These are phyloP conservation scores for Poeciliopsis turrubarensis DNA, from an alignment of 2,113 vertebrate species.

Conservation along the genomic window DNA sequence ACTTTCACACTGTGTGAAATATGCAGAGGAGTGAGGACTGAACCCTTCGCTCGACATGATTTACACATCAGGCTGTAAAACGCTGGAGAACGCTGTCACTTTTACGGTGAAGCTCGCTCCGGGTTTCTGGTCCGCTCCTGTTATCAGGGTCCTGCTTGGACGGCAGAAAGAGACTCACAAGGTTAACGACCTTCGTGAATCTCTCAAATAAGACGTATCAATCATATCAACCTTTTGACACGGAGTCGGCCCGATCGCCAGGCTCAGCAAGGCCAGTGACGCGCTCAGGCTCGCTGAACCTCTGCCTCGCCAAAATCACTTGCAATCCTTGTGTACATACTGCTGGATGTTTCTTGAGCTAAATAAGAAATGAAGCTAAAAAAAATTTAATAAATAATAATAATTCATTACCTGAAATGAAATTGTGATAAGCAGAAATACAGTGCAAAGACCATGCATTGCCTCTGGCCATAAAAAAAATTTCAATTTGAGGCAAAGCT, in stretches of 20 bases:
- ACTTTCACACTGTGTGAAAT: constrained; percentile 7
- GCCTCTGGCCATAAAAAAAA: constrained; percentile 46
- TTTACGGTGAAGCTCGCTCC: constrained; percentile 10
- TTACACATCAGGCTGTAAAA: constrained; percentile 39
- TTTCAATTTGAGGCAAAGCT: constrained; percentile 53
- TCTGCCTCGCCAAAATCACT: neutral
- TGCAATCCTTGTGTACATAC: neutral
- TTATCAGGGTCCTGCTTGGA: constrained; percentile 23
- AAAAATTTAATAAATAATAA: neutral
- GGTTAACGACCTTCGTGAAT: constrained; percentile 59
- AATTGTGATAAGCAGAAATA: constrained; percentile 22
- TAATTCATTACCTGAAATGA: constrained; percentile 30
- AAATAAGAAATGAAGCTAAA: constrained; percentile 26
- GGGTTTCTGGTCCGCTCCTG: constrained; percentile 15
- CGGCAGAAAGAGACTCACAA: constrained; percentile 25
- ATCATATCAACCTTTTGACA: constrained; percentile 37
- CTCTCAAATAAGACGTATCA: constrained; percentile 52
- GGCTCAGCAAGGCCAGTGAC: neutral
- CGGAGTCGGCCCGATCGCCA: neutral
- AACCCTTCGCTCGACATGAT: constrained; percentile 17
- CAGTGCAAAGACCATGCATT: constrained; percentile 14
- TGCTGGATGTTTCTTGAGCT: constrained; percentile 1
- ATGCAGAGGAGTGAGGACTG: neutral
- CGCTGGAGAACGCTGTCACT: constrained; percentile 16
- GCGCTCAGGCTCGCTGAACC: neutral